A percentile compares a stretch with the other conserved stretches of the same genome.
phyloP scores from a whole-genome alignment of 2,797 vertebrate species.

The Diplodus sargus region DNA sequence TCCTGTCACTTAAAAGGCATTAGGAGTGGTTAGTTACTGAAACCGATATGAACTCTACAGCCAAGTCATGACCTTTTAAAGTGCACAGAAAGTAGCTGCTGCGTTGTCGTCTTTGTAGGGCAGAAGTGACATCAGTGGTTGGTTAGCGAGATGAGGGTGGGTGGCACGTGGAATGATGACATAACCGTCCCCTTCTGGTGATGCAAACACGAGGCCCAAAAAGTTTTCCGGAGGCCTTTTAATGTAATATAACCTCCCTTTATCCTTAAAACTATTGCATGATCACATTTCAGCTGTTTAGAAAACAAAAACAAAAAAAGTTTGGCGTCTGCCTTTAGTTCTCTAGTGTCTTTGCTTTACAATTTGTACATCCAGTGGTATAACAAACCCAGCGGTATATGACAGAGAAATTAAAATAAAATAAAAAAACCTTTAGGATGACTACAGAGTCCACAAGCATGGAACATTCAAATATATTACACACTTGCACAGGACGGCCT shows the following conservation, averaged over 20 bases:
- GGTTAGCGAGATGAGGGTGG: slow-evolving; percentile 14
- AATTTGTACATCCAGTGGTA: slow-evolving; percentile 87
- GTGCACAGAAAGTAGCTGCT: slow-evolving; percentile 16
- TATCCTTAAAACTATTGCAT: slow-evolving; percentile 75
- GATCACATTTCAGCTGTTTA: slow-evolving; percentile 76
- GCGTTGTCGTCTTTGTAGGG: slow-evolving; percentile 42
- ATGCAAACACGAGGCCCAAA: slow-evolving; percentile 73
- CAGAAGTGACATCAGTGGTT: slow-evolving; percentile 52
- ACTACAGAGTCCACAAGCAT: slow-evolving; percentile 82
- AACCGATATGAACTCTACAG: slow-evolving; percentile 51
- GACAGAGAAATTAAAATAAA: slow-evolving; percentile 57
- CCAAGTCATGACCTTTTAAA: slow-evolving; percentile 11
- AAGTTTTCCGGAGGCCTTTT: slow-evolving; percentile 43
- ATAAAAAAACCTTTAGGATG: slow-evolving; percentile 50
- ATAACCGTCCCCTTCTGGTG: slow-evolving; percentile 62
- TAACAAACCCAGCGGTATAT: slow-evolving; percentile 88
- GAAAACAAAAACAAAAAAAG: slow-evolving; percentile 60
- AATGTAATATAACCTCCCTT: slow-evolving; percentile 64
- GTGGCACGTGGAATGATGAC: slow-evolving; percentile 30
- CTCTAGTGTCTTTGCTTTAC: slow-evolving; percentile 83
- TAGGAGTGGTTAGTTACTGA: slow-evolving; percentile 27
- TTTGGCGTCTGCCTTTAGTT: slow-evolving; percentile 71
- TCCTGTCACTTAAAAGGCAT: slow-evolving; percentile 35
- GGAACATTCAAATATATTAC: slow-evolving; percentile 90
- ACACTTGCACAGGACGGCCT: slow-evolving; percentile 81